Evolutionary conservation across 2,888 invertebrate species (phyloP), one percentile per base, ranked within the genome.

Genomic region (Callimorpha dominula): DNA sequence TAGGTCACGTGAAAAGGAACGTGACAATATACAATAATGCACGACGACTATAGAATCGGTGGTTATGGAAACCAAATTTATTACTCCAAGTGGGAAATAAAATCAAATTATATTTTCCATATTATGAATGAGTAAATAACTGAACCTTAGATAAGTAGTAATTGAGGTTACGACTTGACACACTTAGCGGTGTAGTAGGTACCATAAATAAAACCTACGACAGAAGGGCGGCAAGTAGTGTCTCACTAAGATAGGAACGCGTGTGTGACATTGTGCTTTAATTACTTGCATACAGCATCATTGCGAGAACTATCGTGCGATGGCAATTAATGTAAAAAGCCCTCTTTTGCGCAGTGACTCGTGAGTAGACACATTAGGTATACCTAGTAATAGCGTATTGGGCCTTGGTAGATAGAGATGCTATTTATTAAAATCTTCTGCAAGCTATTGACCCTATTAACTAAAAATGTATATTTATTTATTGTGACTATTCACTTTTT

Each of bases 401-500:
- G 8, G 6, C 60, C 60, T 60, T 20, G 3, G 4, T 60, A 6
- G 12, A 31, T 20, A 31, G 31, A 4, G 20, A 31, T 14, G 0
- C 1, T 12, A 31, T 12, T 31, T 9, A 60, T 60, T 0, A 57
- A 20, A 57, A 57, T n/a, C 1, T 12, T n/a, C 7, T 31, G 20
- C 20, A 60, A n/a, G 60, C 31, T 12, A 1, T 60, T 31, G 0
- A n/a, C 8, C 31, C 3, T 20, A 60, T 20, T 60, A 11, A 31
- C 12, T n/a, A 12, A 6, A 31, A 20, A 60, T 8, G 20, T 14
- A n/a, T n/a, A 7, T 31, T 31, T 43, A 12, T 42, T 65, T 9
- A 65, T 46, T n/a, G 14, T 8, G 43, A 50, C 76, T 43, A 15
- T 40, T 52, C 4, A 14, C 46, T 43, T 67, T 83, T 7, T 68